Evolutionary conservation across 2,888 invertebrate genomes (phyloP).

Genomic region (Strigamia transsilvanica): DNA sequence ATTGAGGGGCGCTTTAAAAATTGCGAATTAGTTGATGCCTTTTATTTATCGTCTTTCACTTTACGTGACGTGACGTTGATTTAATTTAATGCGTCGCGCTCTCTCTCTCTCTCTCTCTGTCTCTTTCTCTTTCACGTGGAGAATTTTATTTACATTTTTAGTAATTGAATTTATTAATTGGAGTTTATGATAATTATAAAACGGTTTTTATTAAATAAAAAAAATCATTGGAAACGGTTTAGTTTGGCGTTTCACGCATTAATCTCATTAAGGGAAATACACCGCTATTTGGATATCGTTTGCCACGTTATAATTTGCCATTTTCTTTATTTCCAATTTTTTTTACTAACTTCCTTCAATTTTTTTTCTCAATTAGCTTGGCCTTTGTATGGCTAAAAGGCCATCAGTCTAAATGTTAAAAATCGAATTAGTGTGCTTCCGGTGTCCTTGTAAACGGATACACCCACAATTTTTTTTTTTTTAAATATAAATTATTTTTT

Average conservation of each 20-base stretch:
- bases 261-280: not conserved
- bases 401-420: conserved; percentile 33
- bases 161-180: no score
- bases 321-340: not conserved
- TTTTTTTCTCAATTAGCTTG: conserved; percentile 21
- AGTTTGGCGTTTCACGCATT: not conserved
- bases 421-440: conserved; percentile 45
- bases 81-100: not conserved
- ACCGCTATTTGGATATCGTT: not conserved
- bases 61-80: not conserved
- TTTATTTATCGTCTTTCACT: not conserved
- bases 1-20: not conserved
- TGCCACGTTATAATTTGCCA: conserved; percentile 18
- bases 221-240: no score
- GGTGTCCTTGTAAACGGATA: conserved; percentile 14
- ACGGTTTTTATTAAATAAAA: no score
- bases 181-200: no score
- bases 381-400: conserved; percentile 22
- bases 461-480: not conserved
- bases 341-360: conserved; percentile 22
- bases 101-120: not conserved
- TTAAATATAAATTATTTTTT: no score
- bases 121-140: no score
- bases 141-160: no score
- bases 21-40: not conserved